These are phyloP conservation scores for Pipra filicauda DNA, from an alignment of 2,113 vertebrate genomes.

Conservation along the genomic window DNA sequence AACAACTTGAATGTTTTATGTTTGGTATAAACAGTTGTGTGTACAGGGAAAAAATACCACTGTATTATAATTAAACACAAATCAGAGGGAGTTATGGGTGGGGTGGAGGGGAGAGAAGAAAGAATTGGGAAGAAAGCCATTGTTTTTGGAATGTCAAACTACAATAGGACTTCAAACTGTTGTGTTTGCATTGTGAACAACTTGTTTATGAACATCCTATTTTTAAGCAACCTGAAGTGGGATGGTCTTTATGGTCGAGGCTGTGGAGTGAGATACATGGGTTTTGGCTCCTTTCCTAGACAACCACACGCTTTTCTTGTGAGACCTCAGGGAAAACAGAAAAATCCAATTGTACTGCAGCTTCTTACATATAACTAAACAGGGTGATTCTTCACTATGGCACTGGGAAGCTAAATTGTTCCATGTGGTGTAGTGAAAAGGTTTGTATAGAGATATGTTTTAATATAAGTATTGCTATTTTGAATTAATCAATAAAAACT, in stretches of 20 bases:
- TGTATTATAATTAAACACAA: neutral
- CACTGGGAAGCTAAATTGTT: neutral
- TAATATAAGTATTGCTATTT: neutral
- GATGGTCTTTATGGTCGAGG: neutral
- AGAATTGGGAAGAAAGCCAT: slow-evolving; percentile 9
- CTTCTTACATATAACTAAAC: neutral
- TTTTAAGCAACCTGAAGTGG: neutral
- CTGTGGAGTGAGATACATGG: neutral
- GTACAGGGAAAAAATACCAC: slow-evolving; percentile 1
- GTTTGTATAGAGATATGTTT: neutral
- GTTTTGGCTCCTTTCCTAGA: neutral
- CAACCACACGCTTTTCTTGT: neutral
- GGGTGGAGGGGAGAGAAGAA: neutral
- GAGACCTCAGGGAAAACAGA: neutral
- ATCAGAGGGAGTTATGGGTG: neutral
- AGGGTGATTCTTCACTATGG: neutral
- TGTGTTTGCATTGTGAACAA: neutral
- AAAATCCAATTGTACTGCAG: neutral
- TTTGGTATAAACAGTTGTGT: slow-evolving; percentile 18
- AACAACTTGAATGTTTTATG: neutral
- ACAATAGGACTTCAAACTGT: neutral
- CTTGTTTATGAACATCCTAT: neutral
- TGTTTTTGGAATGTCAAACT: neutral
- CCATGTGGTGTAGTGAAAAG: neutral
- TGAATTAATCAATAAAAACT: neutral